A percentile compares a stretch with the other conserved stretches of the same genome.
Conservation (phyloP, 1,140 invertebrate species). For the Chrysopa pallens region DNA sequence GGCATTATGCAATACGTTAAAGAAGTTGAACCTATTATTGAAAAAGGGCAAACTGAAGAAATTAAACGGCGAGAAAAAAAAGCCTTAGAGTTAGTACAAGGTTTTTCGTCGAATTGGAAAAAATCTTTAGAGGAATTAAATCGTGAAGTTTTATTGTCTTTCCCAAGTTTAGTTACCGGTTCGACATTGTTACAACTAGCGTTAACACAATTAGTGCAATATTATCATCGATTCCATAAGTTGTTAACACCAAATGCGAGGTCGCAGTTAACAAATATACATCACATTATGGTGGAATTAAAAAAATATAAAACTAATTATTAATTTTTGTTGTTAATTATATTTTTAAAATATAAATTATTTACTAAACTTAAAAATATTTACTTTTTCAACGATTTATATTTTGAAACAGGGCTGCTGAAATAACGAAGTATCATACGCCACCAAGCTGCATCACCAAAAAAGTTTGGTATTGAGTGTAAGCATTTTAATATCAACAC, state of each 20-base stretch:
- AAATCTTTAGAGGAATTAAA: conserved; percentile 87
- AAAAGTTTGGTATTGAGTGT: too few species aligned
- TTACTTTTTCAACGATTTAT: too few species aligned
- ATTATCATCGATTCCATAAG: conserved; percentile 96
- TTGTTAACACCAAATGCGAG: conserved; percentile 75
- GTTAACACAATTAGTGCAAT: conserved; percentile 89
- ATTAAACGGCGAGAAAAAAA: conserved; percentile 69
- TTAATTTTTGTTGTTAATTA: conserved; percentile 19
- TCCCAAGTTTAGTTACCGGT: conserved; percentile 90
- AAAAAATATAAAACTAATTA: conserved; percentile 95
- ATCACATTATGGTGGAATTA: conserved; percentile 97
- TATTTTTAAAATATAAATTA: too few species aligned
- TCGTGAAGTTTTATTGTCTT: conserved; percentile 82
- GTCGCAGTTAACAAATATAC: conserved; percentile 90
- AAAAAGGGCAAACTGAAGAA: conserved; percentile 61
- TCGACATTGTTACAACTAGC: conserved; percentile 85
- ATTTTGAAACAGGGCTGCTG: too few species aligned
- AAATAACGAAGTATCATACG: too few species aligned
- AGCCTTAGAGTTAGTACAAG: conserved; percentile 63
- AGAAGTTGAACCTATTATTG: conserved; percentile 76
- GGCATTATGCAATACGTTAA: conserved; percentile 93
- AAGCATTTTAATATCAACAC: too few species aligned
- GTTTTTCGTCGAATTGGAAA: conserved; percentile 89
- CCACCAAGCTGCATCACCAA: too few species aligned
- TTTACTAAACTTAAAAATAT: too few species aligned